Conservation (phyloP, 2,113 vertebrate genomes). For the Ploceus nigricollis region DNA sequence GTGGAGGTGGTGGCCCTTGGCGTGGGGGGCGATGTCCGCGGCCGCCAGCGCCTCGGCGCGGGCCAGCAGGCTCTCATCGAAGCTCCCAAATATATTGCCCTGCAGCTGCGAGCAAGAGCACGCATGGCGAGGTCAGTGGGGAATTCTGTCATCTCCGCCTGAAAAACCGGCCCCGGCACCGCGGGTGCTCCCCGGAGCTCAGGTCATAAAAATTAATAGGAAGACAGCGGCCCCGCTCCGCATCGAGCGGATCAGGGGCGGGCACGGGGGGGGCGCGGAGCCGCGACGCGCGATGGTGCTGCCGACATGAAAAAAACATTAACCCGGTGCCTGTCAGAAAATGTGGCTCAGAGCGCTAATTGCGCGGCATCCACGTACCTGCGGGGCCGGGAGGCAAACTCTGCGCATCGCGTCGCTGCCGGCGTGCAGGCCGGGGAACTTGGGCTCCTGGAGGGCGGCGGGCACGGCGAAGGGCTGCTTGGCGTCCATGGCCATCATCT, state of each 20-base stretch:
- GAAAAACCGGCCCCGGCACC: slow-evolving; percentile 87
- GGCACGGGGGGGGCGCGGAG: slow-evolving; percentile 57
- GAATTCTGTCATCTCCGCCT: slow-evolving; percentile 88
- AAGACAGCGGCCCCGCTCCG: slow-evolving; percentile 84
- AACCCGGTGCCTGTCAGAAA: slow-evolving; percentile 76
- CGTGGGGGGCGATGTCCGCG: slow-evolving; percentile 90
- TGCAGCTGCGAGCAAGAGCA: slow-evolving; percentile 91
- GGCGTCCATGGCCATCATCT: slow-evolving; percentile 93
- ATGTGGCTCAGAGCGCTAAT: slow-evolving; percentile 75
- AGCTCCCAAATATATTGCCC: slow-evolving; percentile 97
- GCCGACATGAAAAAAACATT: slow-evolving; percentile 83
- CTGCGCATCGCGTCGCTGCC: slow-evolving; percentile 92
- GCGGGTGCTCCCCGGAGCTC: slow-evolving; percentile 88
- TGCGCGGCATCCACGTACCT: slow-evolving; percentile 83
- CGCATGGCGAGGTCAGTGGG: slow-evolving; percentile 86
- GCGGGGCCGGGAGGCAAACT: slow-evolving; percentile 89
- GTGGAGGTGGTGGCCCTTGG: slow-evolving; percentile 83
- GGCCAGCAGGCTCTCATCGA: slow-evolving; percentile 96
- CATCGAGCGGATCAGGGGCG: slow-evolving; percentile 80
- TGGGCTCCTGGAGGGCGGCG: slow-evolving; percentile 88
- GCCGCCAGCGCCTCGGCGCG: slow-evolving; percentile 96
- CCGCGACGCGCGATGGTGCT: slow-evolving; percentile 70
- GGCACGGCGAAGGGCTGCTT: slow-evolving; percentile 94
- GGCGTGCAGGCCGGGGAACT: slow-evolving; percentile 86
- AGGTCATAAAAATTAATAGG: slow-evolving; percentile 98